Percentiles rank a stretch among this genome's conserved stretches.
Conservation (phyloP, 1,140 invertebrate species). For the Conopomorpha cramerella region DNA sequence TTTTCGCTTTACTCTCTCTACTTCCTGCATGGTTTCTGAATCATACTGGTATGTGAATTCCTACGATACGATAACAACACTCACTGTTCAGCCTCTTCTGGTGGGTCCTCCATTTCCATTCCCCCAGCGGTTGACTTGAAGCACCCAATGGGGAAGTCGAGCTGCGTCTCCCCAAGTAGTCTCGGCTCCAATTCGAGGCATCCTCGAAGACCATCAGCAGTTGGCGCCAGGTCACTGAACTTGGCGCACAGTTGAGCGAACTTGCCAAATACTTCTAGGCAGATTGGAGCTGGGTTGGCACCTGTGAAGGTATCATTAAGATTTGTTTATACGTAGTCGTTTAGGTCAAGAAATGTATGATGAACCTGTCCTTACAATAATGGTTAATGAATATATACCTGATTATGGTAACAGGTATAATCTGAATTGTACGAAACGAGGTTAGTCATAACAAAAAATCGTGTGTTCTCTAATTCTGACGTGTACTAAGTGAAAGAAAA, state of each 20-base stretch:
- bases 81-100: conserved; percentile 35
- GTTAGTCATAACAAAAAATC: no score
- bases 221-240: conserved; percentile 58
- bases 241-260: conserved; percentile 66
- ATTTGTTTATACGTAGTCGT: no score
- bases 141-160: conserved; percentile 62
- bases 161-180: conserved; percentile 58
- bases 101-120: conserved; percentile 60
- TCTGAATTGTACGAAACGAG: no score
- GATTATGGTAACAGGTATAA: no score
- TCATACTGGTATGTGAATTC: no score
- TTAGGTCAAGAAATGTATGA: no score
- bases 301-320: conserved; percentile 35
- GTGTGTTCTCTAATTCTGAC: no score
- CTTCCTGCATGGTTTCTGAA: conserved; percentile 27
- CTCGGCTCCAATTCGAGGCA: conserved; percentile 64
- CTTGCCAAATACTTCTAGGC: conserved; percentile 60
- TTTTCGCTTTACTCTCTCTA: no score
- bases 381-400: no score
- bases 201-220: conserved; percentile 61
- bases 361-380: no score
- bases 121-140: conserved; percentile 62
- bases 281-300: conserved; percentile 59
- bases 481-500: no score
- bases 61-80: no score